phyloP scores from a whole-genome alignment of 2,888 invertebrate species.

The Metopia argyrocephala region DNA sequence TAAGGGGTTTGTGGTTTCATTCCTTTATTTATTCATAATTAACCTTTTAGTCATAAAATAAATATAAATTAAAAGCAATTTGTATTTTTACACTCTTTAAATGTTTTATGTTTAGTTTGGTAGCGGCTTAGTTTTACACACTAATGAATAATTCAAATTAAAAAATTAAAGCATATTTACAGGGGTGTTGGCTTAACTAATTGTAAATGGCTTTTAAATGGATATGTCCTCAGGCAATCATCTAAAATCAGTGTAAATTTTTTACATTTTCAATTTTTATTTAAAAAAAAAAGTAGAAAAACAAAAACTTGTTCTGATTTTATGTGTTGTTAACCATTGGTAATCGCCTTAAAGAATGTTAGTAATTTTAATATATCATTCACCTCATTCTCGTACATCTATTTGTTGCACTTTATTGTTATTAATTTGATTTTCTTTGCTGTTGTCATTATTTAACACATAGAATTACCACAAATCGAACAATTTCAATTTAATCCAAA shows the following conservation, averaged over 20 bases:
- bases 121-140: slow-evolving; percentile 19
- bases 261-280: slow-evolving; percentile 8
- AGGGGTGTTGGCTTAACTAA: slow-evolving; percentile 59
- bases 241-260: slow-evolving; percentile 48
- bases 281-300: background rate
- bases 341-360: slow-evolving; percentile 10
- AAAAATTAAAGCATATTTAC: slow-evolving; percentile 44
- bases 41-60: background rate
- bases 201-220: slow-evolving; percentile 41
- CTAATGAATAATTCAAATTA: slow-evolving; percentile 31
- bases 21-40: background rate
- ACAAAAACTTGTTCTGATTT: background rate
- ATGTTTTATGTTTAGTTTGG: slow-evolving; percentile 27
- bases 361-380: background rate
- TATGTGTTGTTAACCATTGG: background rate
- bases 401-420: background rate
- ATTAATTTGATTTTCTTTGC: background rate
- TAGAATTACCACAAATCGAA: slow-evolving; percentile 80
- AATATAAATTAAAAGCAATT: slow-evolving; percentile 1
- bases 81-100: slow-evolving; percentile 26
- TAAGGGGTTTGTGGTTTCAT: slow-evolving; percentile 75
- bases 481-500: slow-evolving; percentile 80
- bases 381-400: too few relatives aligned
- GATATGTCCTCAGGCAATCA: background rate
- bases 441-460: background rate